Conservation (phyloP, 2,888 invertebrate species). For the Coelopa pilipes region DNA sequence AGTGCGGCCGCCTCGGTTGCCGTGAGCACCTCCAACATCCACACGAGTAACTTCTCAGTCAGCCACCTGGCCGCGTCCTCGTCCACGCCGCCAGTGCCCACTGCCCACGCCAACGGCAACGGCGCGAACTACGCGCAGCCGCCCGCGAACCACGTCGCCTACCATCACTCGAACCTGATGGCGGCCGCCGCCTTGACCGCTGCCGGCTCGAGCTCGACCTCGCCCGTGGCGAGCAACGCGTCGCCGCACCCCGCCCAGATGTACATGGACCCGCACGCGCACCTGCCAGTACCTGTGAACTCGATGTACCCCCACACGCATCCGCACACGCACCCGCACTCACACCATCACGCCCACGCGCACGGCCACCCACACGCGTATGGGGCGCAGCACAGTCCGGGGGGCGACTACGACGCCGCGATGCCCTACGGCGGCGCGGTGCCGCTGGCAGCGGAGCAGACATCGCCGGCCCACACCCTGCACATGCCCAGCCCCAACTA, state of each 20-base stretch:
- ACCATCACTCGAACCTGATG: slow-evolving; percentile 67
- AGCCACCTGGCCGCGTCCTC: slow-evolving; percentile 66
- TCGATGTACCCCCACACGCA: slow-evolving; percentile 62
- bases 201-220: slow-evolving; percentile 55
- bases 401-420: slow-evolving; percentile 34
- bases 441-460: slow-evolving; percentile 48
- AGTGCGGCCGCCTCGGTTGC: slow-evolving; percentile 36
- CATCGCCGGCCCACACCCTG: slow-evolving; percentile 67
- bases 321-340: slow-evolving; percentile 13
- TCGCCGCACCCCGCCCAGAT: slow-evolving; percentile 54
- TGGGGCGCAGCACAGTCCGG: slow-evolving; percentile 53
- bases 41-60: slow-evolving; percentile 66
- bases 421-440: slow-evolving; percentile 49
- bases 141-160: slow-evolving; percentile 45
- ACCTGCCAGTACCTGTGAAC: slow-evolving; percentile 66
- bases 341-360: slow-evolving; percentile 43
- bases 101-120: slow-evolving; percentile 31
- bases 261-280: slow-evolving; percentile 67
- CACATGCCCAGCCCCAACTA: slow-evolving; percentile 79
- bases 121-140: slow-evolving; percentile 44
- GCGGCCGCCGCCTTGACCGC: slow-evolving; percentile 57
- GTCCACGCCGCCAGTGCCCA: slow-evolving; percentile 36
- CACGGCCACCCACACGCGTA: slow-evolving; percentile 41
- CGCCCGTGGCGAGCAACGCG: slow-evolving; percentile 26
- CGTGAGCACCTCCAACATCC: slow-evolving; percentile 41